Evolutionary conservation across 2,888 invertebrate genomes (phyloP).

Genomic region (Ferdinandea cuprea): DNA sequence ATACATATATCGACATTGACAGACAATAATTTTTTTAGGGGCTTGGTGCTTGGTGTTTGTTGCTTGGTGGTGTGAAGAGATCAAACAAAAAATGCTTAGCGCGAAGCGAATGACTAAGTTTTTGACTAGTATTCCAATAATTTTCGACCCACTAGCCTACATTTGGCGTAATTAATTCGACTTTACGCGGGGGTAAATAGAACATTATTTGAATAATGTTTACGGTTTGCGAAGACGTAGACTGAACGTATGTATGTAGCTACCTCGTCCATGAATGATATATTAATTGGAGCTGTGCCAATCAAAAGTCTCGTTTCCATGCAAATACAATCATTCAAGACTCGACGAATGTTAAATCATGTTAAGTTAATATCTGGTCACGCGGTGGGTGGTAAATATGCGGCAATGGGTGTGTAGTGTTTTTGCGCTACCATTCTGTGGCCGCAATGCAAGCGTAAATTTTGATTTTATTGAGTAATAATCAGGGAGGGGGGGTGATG

Average conservation of each 20-base stretch:
- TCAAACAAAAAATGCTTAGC: constrained; percentile 12
- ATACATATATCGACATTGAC: constrained; percentile 25
- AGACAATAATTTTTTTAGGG: too few species aligned
- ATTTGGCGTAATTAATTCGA: constrained; percentile 12
- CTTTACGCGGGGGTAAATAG: constrained; percentile 9
- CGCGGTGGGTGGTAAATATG: constrained; percentile 63
- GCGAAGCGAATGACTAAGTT: constrained; percentile 32
- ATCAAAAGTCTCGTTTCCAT: constrained; percentile 62
- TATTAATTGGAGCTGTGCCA: constrained; percentile 66
- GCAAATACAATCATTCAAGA: constrained; percentile 54
- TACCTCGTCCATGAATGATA: constrained; percentile 11
- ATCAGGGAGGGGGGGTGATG: neutral
- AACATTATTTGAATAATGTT: constrained; percentile 45
- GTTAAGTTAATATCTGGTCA: constrained; percentile 65
- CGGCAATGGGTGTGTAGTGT: constrained; percentile 33
- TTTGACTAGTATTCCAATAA: constrained; percentile 21
- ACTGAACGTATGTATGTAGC: neutral
- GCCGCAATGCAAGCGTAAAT: constrained; percentile 27
- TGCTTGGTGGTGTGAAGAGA: neutral
- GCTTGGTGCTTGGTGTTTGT: too few species aligned
- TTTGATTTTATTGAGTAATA: neutral
- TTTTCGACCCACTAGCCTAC: constrained; percentile 35
- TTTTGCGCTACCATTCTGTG: constrained; percentile 14
- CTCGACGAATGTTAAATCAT: constrained; percentile 59
- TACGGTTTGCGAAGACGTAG: constrained; percentile 41